Evolutionary conservation across 2,113 vertebrate species (phyloP).

Genomic region (Condylura cristata): DNA sequence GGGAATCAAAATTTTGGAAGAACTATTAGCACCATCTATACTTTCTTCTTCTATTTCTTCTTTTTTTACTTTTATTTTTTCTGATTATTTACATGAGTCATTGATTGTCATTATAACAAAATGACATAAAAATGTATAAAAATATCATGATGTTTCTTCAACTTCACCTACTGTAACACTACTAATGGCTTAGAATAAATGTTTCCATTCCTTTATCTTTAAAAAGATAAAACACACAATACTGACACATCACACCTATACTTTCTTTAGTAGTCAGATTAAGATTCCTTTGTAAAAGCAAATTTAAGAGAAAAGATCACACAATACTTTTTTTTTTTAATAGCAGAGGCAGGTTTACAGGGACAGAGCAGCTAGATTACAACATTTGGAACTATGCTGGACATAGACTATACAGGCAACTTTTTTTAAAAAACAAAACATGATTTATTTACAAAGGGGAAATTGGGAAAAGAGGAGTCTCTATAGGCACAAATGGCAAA

Average conservation of each 20-base stretch:
- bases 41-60: not conserved
- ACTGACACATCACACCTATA: not conserved
- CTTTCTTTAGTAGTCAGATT: not conserved
- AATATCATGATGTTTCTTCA: not conserved
- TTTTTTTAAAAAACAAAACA: not conserved
- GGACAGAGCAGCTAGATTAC: not conserved
- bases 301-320: not conserved
- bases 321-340: not conserved
- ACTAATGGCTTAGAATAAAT: not conserved
- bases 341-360: not conserved
- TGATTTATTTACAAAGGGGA: too few relatives aligned
- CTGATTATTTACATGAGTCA: not conserved
- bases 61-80: not conserved
- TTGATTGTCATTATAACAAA: not conserved
- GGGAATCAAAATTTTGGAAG: not conserved
- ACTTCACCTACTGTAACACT: not conserved
- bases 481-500: too few relatives aligned
- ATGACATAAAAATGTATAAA: not conserved
- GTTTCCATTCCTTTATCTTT: not conserved
- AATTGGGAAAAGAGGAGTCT: too few relatives aligned
- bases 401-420: not conserved
- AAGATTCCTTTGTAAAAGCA: not conserved
- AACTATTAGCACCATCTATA: not conserved
- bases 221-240: not conserved
- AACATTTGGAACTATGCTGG: too few relatives aligned